Percentiles rank a stretch among this genome's conserved stretches.
These are phyloP conservation scores for rabbit (Oryctolagus cuniculus) DNA, from an alignment of 2,113 vertebrate species.

Conservation along the genomic window mOryCun1.1 NC_091443.1:19695501-19696000, in stretches of 20 bases:
- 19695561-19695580: not conserved
- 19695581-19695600: not conserved
- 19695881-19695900: too few species aligned
- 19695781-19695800: not conserved
- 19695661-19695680: not conserved
- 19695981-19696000: too few species aligned
- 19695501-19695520: too few species aligned
- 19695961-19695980: too few species aligned
- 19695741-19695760: not conserved
- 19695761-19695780: not conserved
- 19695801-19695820: not conserved
- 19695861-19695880: too few species aligned
- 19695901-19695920: too few species aligned
- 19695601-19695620: not conserved
- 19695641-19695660: not conserved
- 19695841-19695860: not conserved
- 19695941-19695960: too few species aligned
- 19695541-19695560: not conserved
- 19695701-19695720: not conserved
- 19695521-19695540: not conserved
- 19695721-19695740: not conserved
- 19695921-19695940: too few species aligned
- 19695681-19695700: not conserved
- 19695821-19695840: slow-evolving; percentile 9
- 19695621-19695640: not conserved